Evolutionary conservation across 2,888 invertebrate species (phyloP), one percentile per base, ranked within the genome.

Genomic region (Cephus spinipes): DNA sequence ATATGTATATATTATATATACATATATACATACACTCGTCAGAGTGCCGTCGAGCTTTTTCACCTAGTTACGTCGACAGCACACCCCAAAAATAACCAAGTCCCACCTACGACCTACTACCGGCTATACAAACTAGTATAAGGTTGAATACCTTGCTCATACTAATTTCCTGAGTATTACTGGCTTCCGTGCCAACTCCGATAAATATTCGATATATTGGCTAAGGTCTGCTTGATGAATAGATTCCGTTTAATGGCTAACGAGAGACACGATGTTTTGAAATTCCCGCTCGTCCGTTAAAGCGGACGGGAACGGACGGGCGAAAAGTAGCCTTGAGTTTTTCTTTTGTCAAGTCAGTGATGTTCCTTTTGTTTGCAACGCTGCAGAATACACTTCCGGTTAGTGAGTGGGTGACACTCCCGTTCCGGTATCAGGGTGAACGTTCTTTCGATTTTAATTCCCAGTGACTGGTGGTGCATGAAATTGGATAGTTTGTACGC

Each of bases 71-170:
- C 80, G 76, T 69, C 78, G 79, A 80, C 81, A 79, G 78, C 79
- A 79, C 81, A 77, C 75, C 76, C 85, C 84, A 83, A 82, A 86
- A 87, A 87, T 87, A 87, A 81, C 82, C 79, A 68, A 80, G 73
- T 81, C 55, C 81, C 77, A 81, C 73, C 71, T 31, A 33, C 71
- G 71, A 33, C 30, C 55, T 55, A 55, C 55, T 55, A 55, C 55
- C 23, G 55, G 23, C 23, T 23, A 55, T 23, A 55, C 23, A 55
- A 55, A 55, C 55, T 23, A 55, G 55, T 55, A 23, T 15, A 55
- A 55, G 55, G 55, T 23, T 23, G 55, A 55, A 55, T 55, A 15
- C 55, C 55, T 55, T 55, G 55, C 55, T 23, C 23, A 9, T 55
- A 55, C 55, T 55, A 55, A 55, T 55, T 55, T 55, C 55, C 55